Base-by-base conservation (phyloP, 2,113 vertebrate genomes). In the Bufo gargarizans region DNA sequence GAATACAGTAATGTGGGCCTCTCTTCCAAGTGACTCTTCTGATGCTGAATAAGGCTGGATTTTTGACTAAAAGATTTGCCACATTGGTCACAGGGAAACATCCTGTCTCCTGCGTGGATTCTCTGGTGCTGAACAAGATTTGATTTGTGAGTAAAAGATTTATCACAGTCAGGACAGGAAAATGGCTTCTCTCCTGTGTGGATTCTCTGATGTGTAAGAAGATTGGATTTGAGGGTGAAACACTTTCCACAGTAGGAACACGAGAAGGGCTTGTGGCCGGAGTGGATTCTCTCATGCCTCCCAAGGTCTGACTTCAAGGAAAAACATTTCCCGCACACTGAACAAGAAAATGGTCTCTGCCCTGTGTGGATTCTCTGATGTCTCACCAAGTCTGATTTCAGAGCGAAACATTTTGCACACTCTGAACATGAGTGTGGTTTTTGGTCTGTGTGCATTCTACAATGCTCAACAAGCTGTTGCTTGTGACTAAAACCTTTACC, bases 241-340 rank as follows among this genome's bases (percentile, higher is more conserved):
- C 89, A 88, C 85, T 91, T 92, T 14, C 91, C 91, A 88, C 93
- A 93, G 45, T 85, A 61, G n/a, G 79, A 86, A 86, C 93, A 93
- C 6, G 59, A 49, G 86, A 90, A 92, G 1, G 91, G 89, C 65
- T 91, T 93, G 85, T 92, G 81, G 6, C 89, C 92, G 47, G 89
- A 49, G 9, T 93, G 93, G 77, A 88, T 91, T 72, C 87, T 91
- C 81, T 89, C 91, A 88, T 92, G 92, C 1, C 90, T 91, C 55
- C 81, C 90, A 55, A 93, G 91, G 20, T 84, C 43, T 13, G 72
- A 63, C 43, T 69, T 77, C n/a, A 59, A 17, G 8, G 63, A 47
- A 65, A 90, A 89, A 22, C 47, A 45, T 43, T 90, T 90, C 9
- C 82, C 72, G 47, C 89, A 90, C 33, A 78, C 67, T 3, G 81